Conservation (phyloP, 2,113 vertebrate genomes). For the Rutilus rutilus region DNA sequence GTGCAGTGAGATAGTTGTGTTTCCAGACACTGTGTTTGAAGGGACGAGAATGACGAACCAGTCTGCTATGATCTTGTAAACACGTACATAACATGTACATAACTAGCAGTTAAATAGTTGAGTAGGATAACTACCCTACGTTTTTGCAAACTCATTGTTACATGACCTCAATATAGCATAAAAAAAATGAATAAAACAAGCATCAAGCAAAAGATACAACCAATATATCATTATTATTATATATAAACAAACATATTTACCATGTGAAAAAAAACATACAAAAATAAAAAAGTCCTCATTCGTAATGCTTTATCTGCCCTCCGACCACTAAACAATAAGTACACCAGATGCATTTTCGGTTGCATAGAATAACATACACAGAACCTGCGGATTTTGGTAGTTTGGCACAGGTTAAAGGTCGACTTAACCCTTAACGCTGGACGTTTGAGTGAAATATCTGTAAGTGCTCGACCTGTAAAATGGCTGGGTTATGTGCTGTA, state of each 20-base stretch:
- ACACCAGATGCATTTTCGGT: constrained; percentile 77
- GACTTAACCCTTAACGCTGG: constrained; percentile 40
- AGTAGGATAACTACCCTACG: constrained; percentile 6
- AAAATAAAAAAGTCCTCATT: constrained; percentile 68
- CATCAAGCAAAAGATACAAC: constrained; percentile 23
- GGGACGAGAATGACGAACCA: neutral
- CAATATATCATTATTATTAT: neutral
- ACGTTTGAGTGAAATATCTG: constrained; percentile 13
- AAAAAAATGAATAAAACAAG: constrained; percentile 12
- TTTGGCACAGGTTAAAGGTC: constrained; percentile 77
- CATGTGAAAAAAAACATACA: constrained; percentile 38
- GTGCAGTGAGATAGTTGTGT: neutral
- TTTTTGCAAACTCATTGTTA: constrained; percentile 42
- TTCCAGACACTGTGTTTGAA: constrained; percentile 4
- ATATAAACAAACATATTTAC: constrained; percentile 38
- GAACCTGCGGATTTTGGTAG: constrained; percentile 76
- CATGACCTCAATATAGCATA: constrained; percentile 25
- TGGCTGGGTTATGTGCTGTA: constrained; percentile 2
- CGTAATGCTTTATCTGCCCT: constrained; percentile 53
- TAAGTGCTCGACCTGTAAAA: constrained; percentile 21
- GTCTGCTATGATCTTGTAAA: constrained; percentile 69
- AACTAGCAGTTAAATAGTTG: constrained; percentile 37
- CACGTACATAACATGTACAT: constrained; percentile 61
- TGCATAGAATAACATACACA: constrained; percentile 90
- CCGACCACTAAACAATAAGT: constrained; percentile 66